Base-by-base conservation (phyloP, 2,797 vertebrate genomes). In the Cirrhinus mrigala region DNA sequence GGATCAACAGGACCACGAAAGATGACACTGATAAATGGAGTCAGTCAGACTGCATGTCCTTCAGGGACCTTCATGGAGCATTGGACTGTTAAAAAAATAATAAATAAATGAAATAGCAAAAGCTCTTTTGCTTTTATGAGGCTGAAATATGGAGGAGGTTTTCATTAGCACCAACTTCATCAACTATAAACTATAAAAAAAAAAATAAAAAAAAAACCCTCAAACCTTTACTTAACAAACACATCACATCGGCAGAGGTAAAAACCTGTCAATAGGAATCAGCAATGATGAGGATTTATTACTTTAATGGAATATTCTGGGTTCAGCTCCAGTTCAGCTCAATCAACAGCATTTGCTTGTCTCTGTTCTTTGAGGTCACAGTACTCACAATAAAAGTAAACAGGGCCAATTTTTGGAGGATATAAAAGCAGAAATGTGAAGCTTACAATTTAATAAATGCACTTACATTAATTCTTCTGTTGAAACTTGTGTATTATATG, bases 121-220 rank as follows among this genome's bases (percentile, higher is more conserved):
- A 71, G 37, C 58, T 68, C 73, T 24, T 54, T 73, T 77, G 44
- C 56, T 85, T 83, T 87, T 46, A 56, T 85, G 64, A 37, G 64
- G 79, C 62, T 58, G 52, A 68, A 58, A 33, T 56, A 22, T 56
- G 10, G 1, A 77, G 29, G 10, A 48, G 58, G 79, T 68, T 78
- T 81, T 83, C 27, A 75, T 83, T 69, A 27, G 56, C 86, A 69
- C 44, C 71, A 70, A 20, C 29, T 82, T 81, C 18, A 64, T 83
- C 58, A 68, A 60, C 83, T 83, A 85, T 81, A 89, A 82, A 85
- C 75, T 48, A 60, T 8, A 54, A 3, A 3, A 33, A 33, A 33
- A 33, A 33, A 33, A n/a, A 60, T 8, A 54, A 3, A 3, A 33
- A 33, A 33, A 33, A 33, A 33, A n/a, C n/a, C n/a, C 33, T 70